phyloP scores from a whole-genome alignment of 2,888 invertebrate genomes.

The Adelphocoris suturalis region DNA sequence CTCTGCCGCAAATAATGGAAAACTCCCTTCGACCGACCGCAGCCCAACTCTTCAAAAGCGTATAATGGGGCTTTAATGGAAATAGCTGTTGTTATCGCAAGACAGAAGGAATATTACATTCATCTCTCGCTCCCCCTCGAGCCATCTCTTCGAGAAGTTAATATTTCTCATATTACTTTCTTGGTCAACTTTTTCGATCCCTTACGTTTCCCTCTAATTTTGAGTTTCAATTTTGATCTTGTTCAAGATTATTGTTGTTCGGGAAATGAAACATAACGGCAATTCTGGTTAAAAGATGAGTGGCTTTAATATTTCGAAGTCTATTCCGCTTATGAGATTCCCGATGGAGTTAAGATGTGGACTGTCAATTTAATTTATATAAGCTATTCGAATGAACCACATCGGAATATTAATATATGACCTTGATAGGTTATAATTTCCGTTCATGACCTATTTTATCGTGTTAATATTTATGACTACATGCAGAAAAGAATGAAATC shows the following conservation, averaged over 20 bases:
- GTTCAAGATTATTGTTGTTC: neutral
- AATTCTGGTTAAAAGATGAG: too few relatives aligned
- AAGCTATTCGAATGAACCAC: too few relatives aligned
- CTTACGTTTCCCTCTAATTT: slow-evolving; percentile 36
- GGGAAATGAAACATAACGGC: neutral
- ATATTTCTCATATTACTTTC: slow-evolving; percentile 66
- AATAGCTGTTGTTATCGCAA: slow-evolving; percentile 69
- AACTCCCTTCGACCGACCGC: slow-evolving; percentile 44
- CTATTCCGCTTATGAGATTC: too few relatives aligned
- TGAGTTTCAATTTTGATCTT: slow-evolving; percentile 21
- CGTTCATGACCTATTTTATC: too few relatives aligned
- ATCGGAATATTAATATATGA: too few relatives aligned
- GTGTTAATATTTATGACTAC: too few relatives aligned
- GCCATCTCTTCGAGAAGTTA: slow-evolving; percentile 59
- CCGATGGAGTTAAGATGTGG: too few relatives aligned
- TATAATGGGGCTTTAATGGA: slow-evolving; percentile 67
- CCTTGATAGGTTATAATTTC: too few relatives aligned
- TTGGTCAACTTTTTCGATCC: slow-evolving; percentile 64
- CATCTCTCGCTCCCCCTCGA: slow-evolving; percentile 43
- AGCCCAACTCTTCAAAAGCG: slow-evolving; percentile 63
- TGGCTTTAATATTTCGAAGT: too few relatives aligned
- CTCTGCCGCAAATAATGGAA: slow-evolving; percentile 66
- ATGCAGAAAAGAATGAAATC: too few relatives aligned
- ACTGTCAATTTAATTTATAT: too few relatives aligned
- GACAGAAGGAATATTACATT: slow-evolving; percentile 69